Percentiles rank a stretch among this genome's conserved stretches.
These are phyloP conservation scores for Drosophila tsacasi DNA, from an alignment of 1,140 invertebrate genomes.

Conservation along the genomic window DNA sequence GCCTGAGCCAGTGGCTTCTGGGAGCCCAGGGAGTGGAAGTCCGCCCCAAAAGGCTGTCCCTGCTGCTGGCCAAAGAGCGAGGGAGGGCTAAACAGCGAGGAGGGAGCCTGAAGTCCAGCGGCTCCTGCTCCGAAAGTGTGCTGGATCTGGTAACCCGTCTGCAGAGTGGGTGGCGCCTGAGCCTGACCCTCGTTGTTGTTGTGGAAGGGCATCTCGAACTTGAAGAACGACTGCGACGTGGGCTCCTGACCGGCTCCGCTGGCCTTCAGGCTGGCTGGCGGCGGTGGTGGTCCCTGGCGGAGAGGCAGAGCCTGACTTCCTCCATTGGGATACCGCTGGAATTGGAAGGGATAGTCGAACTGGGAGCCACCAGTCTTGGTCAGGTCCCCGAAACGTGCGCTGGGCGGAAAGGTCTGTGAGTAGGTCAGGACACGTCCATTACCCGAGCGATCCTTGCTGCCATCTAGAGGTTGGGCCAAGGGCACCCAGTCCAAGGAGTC, in stretches of 20 bases:
- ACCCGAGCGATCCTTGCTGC: constrained; percentile 74
- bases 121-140: constrained; percentile 67
- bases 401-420: constrained; percentile 79
- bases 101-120: constrained; percentile 48
- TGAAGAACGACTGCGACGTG: constrained; percentile 83
- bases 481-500: constrained; percentile 80
- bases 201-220: constrained; percentile 84
- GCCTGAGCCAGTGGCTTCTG: constrained; percentile 66
- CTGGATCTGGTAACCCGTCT: constrained; percentile 82
- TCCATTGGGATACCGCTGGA: constrained; percentile 65
- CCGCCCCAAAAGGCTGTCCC: constrained; percentile 49
- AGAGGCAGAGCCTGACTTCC: constrained; percentile 53
- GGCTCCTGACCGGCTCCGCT: constrained; percentile 60
- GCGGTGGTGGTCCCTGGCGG: constrained; percentile 46
- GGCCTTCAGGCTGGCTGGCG: constrained; percentile 39
- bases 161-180: constrained; percentile 66
- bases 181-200: constrained; percentile 51
- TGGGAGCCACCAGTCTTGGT: constrained; percentile 52
- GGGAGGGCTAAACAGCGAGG: constrained; percentile 74
- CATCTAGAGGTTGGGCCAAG: constrained; percentile 71
- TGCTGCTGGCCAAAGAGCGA: constrained; percentile 66
- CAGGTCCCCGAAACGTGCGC: constrained; percentile 69
- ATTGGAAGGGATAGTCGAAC: constrained; percentile 79
- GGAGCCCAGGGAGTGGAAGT: constrained; percentile 52
- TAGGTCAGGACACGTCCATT: constrained; percentile 82